Base-by-base conservation (phyloP, 2,797 vertebrate species). In the Avahi laniger region DNA sequence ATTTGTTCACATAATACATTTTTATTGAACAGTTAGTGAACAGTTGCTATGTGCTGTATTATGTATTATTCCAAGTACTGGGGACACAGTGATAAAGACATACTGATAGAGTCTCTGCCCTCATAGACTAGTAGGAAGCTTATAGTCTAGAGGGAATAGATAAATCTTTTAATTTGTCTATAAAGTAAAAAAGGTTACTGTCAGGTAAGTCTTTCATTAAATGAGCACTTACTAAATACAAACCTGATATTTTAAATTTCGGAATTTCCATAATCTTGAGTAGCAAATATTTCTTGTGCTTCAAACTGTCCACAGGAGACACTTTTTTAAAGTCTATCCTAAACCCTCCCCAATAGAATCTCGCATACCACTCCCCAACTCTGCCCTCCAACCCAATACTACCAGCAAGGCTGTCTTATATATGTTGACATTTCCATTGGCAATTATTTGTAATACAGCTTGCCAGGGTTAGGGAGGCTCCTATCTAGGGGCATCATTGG, bases 231-330 rank as follows among this genome's bases (percentile, higher is more conserved):
- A 84, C 46, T 79, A 93, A 85, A 72, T 65, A 85, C 5, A 52
- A 52, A 7, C 7, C 33, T 89, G 7, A 15, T 48, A 80, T 65
- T 85, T 89, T 67, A 79, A 92, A 50, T 52, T 82, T 92, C n/a
- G 52, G n/a, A 67, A 89, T 83, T 82, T 88, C 50, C 13, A 95
- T 52, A 52, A 92, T 33, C 61, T 82, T 59, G 33, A 76, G 43
- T 83, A 82, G 84, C 33, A 92, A 54, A 28, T 75, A 89, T 82
- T 82, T 95, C 79, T 84, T 75, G 33, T 86, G 59, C 48, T 80
- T 92, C 50, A 85, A 95, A 92, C 24, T 75, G 57, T 75, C 7
- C 46, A 52, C 54, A 93, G 54, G 30, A 81, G 63, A 93, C 28
- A 81, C 63, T 93, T 93, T 93, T 59, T 8, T 46, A 30, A 91